Evolutionary conservation across 2,888 invertebrate genomes (phyloP), one percentile per base, ranked within the genome.

Genomic region (Phragmatobia fuliginosa): DNA sequence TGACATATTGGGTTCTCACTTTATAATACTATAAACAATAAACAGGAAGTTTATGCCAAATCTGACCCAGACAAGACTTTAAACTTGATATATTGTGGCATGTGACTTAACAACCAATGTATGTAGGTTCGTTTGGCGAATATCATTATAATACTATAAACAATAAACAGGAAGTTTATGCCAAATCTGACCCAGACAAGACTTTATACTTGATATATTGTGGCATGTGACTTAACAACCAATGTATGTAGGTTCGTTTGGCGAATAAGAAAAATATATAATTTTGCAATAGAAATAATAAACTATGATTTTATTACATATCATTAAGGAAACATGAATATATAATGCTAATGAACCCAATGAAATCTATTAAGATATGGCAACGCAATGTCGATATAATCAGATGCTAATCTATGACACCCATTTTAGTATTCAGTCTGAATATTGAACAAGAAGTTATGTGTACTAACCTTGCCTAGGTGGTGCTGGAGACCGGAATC

Each of bases 401-500:
- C 10, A 49, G n/a, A 49, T 8, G n/a, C 45, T 49, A 49, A 49
- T 49, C 49, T 11, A 0, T 28, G 14, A 28, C 14, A 28, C 28
- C 52, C 11, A 41, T 62, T 41, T 31, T 31, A 18, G 25, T 21
- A 21, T 41, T 21, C 21, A 62, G 28, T 28, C 11, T 28, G 8
- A 25, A 63, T 63, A 2, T 33, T 33, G n/a, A 10, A 63, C 2
- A 8, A 31, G 7, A n/a, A 31, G 7, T 41, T n/a, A 59, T n/a
- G n/a, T 33, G 67, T 62, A 25, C 82, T 76, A 56, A 95, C 95
- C 95, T 88, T 91, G 92, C 74, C 94, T 87, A 10, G 92, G 93
- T 36, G 99, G 99, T 25, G 98, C 98, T 28, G 97, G 97, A 86
- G 99, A 99, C 61, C 99, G 96, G 87, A 99, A 97, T 59, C 99